Conservation (phyloP, 2,888 invertebrate genomes). For the Eupithecia dodoneata region DNA sequence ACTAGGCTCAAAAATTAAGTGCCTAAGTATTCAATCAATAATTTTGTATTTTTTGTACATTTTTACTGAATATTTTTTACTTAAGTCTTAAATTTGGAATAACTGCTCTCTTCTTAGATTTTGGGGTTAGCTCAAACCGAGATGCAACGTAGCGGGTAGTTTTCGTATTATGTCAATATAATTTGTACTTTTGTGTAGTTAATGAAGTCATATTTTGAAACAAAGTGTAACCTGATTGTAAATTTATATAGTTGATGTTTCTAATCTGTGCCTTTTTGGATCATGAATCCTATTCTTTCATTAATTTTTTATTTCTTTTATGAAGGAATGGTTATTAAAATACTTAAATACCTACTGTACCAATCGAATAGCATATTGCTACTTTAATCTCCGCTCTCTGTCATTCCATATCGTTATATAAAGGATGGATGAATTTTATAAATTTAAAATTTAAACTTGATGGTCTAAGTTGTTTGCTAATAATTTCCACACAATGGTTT, state of each 20-base stretch:
- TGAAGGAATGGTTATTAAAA: not conserved
- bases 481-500: not conserved
- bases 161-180: no score
- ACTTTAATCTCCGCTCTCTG: not conserved
- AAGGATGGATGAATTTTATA: not conserved
- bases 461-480: not conserved
- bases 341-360: not conserved
- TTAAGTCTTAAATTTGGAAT: not conserved
- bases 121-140: no score
- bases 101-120: not conserved
- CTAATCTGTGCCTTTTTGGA: not conserved
- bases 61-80: constrained; percentile 22
- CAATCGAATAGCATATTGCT: not conserved
- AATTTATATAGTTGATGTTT: not conserved
- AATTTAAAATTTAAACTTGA: not conserved
- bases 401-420: not conserved
- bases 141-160: no score
- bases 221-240: no score
- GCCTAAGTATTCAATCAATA: constrained; percentile 38
- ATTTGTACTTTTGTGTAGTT: no score
- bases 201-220: no score
- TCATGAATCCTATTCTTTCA: not conserved
- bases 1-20: constrained; percentile 34
- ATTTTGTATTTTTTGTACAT: constrained; percentile 46
- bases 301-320: no score